These are phyloP conservation scores for Syngnathus floridae DNA, from an alignment of 2,113 vertebrate species.

Conservation along the genomic window DNA sequence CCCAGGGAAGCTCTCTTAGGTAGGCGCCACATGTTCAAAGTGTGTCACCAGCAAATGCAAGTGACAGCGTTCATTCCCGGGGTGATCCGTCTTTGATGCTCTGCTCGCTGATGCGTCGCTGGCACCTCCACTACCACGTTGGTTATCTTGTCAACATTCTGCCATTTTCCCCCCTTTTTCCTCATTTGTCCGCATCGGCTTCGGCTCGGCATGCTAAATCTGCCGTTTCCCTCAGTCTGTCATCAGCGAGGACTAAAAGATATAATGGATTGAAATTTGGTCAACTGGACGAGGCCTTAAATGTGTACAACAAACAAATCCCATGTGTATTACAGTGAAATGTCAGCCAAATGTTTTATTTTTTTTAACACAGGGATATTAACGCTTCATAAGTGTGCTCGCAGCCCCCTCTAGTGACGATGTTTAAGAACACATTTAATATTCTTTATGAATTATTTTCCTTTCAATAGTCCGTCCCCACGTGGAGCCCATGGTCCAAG, in stretches of 20 bases:
- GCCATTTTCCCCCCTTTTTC: neutral
- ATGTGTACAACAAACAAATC: neutral
- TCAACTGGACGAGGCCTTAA: neutral
- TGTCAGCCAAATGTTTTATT: neutral
- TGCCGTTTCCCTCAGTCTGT: neutral
- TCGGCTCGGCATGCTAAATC: neutral
- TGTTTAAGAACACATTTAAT: neutral
- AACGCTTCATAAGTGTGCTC: constrained; percentile 18
- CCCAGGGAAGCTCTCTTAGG: constrained; percentile 71
- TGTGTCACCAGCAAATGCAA: constrained; percentile 18
- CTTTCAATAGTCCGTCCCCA: constrained; percentile 68
- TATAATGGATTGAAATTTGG: constrained; percentile 2
- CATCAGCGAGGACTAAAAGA: too few relatives aligned
- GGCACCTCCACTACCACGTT: neutral
- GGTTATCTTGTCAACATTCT: neutral
- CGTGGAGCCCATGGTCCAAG: constrained; percentile 37
- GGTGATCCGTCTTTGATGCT: constrained; percentile 17
- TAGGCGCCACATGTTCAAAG: constrained; percentile 51
- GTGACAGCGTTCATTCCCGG: constrained; percentile 17
- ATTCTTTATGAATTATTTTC: neutral
- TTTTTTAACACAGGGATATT: too few relatives aligned
- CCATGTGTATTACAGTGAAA: neutral
- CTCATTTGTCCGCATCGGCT: constrained; percentile 3
- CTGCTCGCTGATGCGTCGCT: constrained; percentile 7
- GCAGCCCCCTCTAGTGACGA: constrained; percentile 67